Evolutionary conservation across 1,140 invertebrate genomes (phyloP).

Genomic region (Brachionus sp.): DNA sequence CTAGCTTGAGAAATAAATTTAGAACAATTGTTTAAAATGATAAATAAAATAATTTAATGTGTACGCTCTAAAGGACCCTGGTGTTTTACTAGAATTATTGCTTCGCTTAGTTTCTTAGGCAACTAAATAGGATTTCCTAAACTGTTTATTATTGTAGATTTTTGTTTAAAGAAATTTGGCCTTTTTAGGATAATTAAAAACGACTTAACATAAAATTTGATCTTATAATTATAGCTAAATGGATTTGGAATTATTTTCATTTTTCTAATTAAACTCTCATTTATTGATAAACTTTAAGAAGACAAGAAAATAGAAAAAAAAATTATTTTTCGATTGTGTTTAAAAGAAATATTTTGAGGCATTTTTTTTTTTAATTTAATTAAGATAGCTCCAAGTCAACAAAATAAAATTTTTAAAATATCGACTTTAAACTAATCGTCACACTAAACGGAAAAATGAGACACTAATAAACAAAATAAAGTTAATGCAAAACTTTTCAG

Average conservation of each 20-base stretch:
- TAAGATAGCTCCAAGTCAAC: background rate
- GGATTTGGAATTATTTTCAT: background rate
- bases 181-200: conserved; percentile 30
- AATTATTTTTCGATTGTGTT: background rate
- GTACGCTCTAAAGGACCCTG: background rate
- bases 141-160: conserved; percentile 9
- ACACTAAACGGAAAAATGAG: no score
- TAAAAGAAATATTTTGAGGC: background rate
- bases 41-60: background rate
- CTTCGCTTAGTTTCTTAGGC: conserved; percentile 14
- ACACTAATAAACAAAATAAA: no score
- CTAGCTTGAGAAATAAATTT: background rate
- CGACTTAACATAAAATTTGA: conserved; percentile 28
- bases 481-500: no score
- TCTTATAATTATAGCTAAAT: background rate
- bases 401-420: background rate
- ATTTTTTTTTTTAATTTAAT: background rate
- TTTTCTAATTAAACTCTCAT: background rate
- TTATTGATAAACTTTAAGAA: background rate
- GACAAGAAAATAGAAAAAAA: background rate
- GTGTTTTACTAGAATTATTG: background rate
- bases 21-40: background rate
- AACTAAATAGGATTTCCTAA: conserved; percentile 14
- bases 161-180: background rate
- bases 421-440: no score